phyloP scores from a whole-genome alignment of 2,888 invertebrate genomes.

The Lucinisca nassula region DNA sequence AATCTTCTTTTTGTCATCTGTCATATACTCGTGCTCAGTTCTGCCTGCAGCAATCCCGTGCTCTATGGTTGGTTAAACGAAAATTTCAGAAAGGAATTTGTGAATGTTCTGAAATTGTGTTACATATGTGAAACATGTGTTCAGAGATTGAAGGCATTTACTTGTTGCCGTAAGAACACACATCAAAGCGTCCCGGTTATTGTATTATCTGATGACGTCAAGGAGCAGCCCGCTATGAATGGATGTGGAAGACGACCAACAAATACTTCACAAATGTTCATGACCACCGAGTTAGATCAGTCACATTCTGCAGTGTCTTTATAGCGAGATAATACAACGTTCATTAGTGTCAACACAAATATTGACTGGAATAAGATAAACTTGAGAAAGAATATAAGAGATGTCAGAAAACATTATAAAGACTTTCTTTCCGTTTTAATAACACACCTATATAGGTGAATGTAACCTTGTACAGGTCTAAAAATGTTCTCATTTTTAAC shows the following conservation, averaged over 20 bases:
- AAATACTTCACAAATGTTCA: constrained; percentile 62
- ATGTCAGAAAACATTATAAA: too few relatives aligned
- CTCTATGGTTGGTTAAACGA: constrained; percentile 98
- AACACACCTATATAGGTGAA: too few relatives aligned
- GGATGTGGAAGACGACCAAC: constrained; percentile 53
- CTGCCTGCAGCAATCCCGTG: constrained; percentile 96
- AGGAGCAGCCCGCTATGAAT: constrained; percentile 29
- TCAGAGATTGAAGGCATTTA: neutral
- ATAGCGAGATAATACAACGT: neutral
- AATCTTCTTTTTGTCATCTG: constrained; percentile 89
- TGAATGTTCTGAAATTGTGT: constrained; percentile 83
- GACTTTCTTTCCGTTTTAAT: too few relatives aligned
- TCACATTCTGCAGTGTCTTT: constrained; percentile 53
- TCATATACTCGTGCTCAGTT: constrained; percentile 94
- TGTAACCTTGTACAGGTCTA: too few relatives aligned
- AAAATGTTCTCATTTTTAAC: too few relatives aligned
- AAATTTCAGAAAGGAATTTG: constrained; percentile 96
- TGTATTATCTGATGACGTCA: constrained; percentile 46
- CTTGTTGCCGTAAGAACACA: constrained; percentile 18
- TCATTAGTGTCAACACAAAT: too few relatives aligned
- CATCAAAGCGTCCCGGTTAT: constrained; percentile 50
- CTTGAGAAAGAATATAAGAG: too few relatives aligned
- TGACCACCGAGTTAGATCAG: constrained; percentile 67
- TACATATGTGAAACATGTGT: constrained; percentile 62
- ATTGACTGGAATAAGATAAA: too few relatives aligned